phyloP scores from a whole-genome alignment of 2,113 vertebrate species.

The Setophaga kirtlandii region DNA sequence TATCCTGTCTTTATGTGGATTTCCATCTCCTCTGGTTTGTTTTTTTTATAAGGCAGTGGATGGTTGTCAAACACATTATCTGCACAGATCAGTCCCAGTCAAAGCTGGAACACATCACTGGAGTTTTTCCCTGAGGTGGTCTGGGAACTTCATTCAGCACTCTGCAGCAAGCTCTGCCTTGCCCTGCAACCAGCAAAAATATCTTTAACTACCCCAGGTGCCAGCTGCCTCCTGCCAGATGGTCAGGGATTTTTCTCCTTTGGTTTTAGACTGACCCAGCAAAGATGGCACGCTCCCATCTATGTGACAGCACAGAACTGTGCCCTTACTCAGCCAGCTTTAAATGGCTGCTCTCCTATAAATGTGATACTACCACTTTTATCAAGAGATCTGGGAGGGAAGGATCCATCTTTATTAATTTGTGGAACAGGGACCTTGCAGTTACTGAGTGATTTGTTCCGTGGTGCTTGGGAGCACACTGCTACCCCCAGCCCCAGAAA shows the following conservation, averaged over 20 bases:
- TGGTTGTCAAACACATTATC: neutral
- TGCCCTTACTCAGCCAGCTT: neutral
- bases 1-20: neutral
- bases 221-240: conserved; percentile 36
- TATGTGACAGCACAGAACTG: neutral
- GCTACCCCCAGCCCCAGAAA: conserved; percentile 1
- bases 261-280: conserved; percentile 7
- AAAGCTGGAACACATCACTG: neutral
- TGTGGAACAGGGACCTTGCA: neutral
- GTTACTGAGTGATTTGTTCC: neutral
- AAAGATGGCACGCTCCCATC: neutral
- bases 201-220: neutral
- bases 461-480: neutral
- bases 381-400: neutral
- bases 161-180: neutral
- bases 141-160: neutral
- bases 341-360: neutral
- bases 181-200: neutral
- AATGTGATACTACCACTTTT: neutral
- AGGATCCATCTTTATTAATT: conserved; percentile 40
- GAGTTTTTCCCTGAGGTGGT: neutral
- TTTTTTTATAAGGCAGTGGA: neutral
- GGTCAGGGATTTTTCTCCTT: conserved; percentile 30
- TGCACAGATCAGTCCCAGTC: neutral
- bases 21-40: neutral